Percentiles rank a stretch among this genome's conserved stretches.
Evolutionary conservation across 2,797 vertebrate species (phyloP).

Genomic region (Pangasius larnaudii): DNA sequence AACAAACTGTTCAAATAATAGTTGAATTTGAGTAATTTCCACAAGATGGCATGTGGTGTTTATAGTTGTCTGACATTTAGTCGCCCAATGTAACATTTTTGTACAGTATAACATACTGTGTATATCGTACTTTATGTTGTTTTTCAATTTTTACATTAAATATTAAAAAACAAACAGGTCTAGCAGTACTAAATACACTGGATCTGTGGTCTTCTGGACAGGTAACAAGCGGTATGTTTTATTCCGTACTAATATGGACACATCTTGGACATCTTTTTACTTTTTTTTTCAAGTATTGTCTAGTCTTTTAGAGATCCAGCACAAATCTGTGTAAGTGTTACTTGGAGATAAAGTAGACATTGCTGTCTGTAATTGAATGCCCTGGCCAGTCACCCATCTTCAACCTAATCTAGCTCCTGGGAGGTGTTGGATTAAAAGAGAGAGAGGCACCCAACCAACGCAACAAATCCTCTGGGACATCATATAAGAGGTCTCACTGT

Average conservation of each 20-base stretch:
- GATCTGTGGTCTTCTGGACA: not conserved
- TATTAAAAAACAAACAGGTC: not conserved
- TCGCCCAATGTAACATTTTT: not conserved
- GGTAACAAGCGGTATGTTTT: not conserved
- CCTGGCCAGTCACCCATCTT: not conserved
- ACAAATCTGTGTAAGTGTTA: not conserved
- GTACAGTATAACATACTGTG: not conserved
- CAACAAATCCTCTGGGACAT: not conserved
- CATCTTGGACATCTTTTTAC: not conserved
- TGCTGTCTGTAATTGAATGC: conserved; percentile 4
- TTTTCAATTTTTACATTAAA: not conserved
- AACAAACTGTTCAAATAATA: not conserved
- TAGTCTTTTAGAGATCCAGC: not conserved
- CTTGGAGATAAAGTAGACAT: not conserved
- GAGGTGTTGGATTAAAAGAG: conserved; percentile 10
- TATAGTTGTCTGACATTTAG: not conserved
- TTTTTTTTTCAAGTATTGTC: not conserved
- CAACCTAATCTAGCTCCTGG: not conserved
- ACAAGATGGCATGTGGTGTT: not conserved
- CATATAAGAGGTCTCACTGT: not conserved
- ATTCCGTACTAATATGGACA: not conserved
- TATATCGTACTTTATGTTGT: not conserved
- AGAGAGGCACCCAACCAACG: not conserved
- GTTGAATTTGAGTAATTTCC: not conserved
- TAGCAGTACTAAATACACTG: not conserved